Conservation (phyloP, 2,797 vertebrate species). For the Microctenopoma lineatum region DNA sequence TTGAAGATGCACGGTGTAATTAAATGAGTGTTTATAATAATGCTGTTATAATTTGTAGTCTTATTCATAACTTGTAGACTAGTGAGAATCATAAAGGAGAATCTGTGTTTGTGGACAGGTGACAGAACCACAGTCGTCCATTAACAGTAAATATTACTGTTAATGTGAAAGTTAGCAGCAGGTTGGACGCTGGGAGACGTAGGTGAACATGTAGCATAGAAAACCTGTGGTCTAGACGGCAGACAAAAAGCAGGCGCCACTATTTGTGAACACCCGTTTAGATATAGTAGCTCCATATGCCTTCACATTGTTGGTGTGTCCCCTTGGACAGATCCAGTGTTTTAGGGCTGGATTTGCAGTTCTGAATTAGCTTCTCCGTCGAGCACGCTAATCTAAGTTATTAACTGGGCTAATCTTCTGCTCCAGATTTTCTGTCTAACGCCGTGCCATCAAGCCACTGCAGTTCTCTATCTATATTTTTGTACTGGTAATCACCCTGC, state of each 20-base stretch:
- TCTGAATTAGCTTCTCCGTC: conserved; percentile 71
- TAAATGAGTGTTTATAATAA: not conserved
- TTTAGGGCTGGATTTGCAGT: conserved; percentile 66
- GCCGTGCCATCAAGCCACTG: conserved; percentile 51
- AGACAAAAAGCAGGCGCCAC: conserved; percentile 66
- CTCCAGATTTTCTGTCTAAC: conserved; percentile 55
- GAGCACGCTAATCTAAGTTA: conserved; percentile 60
- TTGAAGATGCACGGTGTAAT: not conserved
- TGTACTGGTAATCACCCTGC: conserved; percentile 50
- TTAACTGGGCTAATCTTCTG: conserved; percentile 65
- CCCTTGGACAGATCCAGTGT: conserved; percentile 58
- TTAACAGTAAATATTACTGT: not conserved
- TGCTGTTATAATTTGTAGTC: not conserved
- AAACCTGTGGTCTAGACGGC: conserved; percentile 52
- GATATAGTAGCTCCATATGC: conserved; percentile 72
- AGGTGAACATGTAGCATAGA: conserved; percentile 40
- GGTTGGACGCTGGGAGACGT: conserved; percentile 32
- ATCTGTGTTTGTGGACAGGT: conserved; percentile 20
- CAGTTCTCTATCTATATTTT: conserved; percentile 65
- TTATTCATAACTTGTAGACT: conserved; percentile 25
- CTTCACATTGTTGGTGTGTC: conserved; percentile 65
- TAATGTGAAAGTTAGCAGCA: conserved; percentile 3
- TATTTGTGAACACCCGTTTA: conserved; percentile 57
- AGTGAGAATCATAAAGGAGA: conserved; percentile 33
- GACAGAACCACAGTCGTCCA: conserved; percentile 17